A percentile compares a stretch with the other conserved stretches of the same genome.
Conservation (phyloP, 2,888 invertebrate species). For the Polyommatus icarus region DNA sequence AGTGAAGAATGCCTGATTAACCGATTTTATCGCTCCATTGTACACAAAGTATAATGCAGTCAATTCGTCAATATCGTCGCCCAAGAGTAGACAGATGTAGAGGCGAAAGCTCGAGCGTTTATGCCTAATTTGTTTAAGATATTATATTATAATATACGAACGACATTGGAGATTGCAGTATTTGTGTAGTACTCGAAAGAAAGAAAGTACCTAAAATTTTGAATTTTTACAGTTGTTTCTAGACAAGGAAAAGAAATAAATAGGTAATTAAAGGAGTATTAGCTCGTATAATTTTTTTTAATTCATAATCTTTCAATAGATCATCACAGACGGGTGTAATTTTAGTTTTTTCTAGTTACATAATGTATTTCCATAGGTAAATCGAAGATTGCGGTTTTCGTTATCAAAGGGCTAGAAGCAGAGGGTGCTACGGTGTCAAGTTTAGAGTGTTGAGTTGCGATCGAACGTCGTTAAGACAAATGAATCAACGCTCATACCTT, state of each 20-base stretch:
- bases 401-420: background rate
- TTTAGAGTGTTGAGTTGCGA: background rate
- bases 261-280: too few species aligned
- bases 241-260: too few species aligned
- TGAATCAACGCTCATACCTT: background rate
- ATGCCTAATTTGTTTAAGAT: background rate
- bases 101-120: background rate
- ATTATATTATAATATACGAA: too few species aligned
- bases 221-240: too few species aligned
- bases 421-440: background rate
- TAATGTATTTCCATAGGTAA: background rate
- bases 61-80: constrained; percentile 46
- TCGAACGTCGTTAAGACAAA: background rate
- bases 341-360: background rate
- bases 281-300: too few species aligned
- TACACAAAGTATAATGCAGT: constrained; percentile 39
- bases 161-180: too few species aligned
- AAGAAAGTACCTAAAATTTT: too few species aligned
- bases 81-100: background rate
- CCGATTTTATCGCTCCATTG: constrained; percentile 43
- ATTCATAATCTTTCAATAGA: background rate
- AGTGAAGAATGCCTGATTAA: constrained; percentile 35
- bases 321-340: too few species aligned
- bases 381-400: background rate
- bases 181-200: too few species aligned